Conservation (phyloP, 2,888 invertebrate genomes). For the Lypha dubia region DNA sequence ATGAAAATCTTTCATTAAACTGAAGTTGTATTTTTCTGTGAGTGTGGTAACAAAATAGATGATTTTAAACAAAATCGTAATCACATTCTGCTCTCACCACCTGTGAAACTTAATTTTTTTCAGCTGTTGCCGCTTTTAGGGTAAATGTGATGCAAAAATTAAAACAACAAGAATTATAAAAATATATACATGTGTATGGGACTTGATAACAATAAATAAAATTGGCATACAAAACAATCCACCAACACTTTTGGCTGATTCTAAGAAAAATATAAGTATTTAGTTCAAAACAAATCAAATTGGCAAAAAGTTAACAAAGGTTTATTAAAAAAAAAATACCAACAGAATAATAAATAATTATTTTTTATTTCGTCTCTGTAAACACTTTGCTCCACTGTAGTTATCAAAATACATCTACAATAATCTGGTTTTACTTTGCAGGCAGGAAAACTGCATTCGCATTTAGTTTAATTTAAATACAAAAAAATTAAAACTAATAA, state of each 20-base stretch:
- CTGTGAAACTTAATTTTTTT: not conserved
- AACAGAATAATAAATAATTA: too few species aligned
- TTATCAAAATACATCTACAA: not conserved
- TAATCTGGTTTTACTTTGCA: not conserved
- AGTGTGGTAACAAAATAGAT: not conserved
- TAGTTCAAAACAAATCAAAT: not conserved
- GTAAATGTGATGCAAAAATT: not conserved
- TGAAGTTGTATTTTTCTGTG: too few species aligned
- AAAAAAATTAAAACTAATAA: slow-evolving; percentile 45
- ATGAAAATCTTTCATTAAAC: too few species aligned
- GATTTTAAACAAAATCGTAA: too few species aligned
- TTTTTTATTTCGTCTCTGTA: not conserved
- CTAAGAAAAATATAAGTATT: not conserved
- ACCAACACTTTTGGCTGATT: not conserved
- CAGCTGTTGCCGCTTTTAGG: not conserved
- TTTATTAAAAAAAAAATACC: too few species aligned
- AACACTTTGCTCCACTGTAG: not conserved
- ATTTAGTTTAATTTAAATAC: slow-evolving; percentile 20
- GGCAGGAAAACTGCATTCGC: not conserved
- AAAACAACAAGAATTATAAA: not conserved
- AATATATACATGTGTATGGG: not conserved
- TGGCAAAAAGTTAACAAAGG: not conserved
- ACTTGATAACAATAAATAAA: slow-evolving; percentile 10
- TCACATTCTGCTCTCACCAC: not conserved
- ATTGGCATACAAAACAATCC: not conserved